Evolutionary conservation across 2,888 invertebrate species (phyloP).

Genomic region (Apodemia duryi): DNA sequence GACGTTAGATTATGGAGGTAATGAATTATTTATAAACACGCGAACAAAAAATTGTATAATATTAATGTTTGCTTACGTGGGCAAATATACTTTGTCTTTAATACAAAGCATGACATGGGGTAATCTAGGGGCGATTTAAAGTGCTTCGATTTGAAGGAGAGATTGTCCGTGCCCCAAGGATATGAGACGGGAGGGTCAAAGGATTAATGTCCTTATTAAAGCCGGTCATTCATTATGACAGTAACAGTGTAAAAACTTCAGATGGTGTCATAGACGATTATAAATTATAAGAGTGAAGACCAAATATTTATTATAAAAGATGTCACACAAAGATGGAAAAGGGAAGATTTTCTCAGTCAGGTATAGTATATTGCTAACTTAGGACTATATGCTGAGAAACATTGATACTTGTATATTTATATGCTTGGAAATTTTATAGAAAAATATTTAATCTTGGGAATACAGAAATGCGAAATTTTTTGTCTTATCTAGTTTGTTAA

Average conservation of each 20-base stretch:
- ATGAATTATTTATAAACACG: conserved; percentile 16
- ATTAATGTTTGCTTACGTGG: neutral
- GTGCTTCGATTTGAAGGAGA: conserved; percentile 32
- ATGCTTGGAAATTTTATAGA: too few relatives aligned
- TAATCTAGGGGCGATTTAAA: conserved; percentile 30
- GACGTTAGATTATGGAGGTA: neutral
- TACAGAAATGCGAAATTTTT: too few relatives aligned
- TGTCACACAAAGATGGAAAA: too few relatives aligned
- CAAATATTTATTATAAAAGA: too few relatives aligned
- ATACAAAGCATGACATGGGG: conserved; percentile 24
- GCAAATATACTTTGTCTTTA: conserved; percentile 17
- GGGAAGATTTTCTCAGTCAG: too few relatives aligned
- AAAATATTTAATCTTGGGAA: too few relatives aligned
- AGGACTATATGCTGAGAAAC: too few relatives aligned
- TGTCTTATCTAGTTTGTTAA: too few relatives aligned
- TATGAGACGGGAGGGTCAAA: conserved; percentile 33
- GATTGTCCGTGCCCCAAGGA: conserved; percentile 32
- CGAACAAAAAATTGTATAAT: neutral
- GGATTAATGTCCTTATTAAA: conserved; percentile 41
- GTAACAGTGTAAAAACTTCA: conserved; percentile 22
- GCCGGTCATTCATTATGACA: conserved; percentile 40
- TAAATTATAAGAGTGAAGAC: neutral
- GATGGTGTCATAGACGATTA: neutral
- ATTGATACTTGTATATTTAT: too few relatives aligned
- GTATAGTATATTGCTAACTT: too few relatives aligned